Evolutionary conservation across 2,113 vertebrate genomes (phyloP).

Genomic region (Cyprinodon brontotheroides): DNA sequence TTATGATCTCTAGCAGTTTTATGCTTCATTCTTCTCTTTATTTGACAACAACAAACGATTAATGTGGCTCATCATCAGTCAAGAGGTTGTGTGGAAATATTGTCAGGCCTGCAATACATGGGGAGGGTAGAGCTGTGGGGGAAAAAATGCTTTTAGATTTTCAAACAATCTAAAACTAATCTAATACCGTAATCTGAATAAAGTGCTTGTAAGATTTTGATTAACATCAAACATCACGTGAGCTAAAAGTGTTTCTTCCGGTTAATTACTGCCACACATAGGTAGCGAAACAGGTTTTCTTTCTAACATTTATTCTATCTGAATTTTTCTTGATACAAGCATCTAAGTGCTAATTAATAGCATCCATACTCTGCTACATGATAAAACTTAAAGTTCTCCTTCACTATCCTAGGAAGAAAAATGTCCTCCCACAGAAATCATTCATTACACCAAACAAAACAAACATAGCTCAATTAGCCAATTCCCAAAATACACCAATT

Average conservation of each 20-base stretch:
- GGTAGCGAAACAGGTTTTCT: not conserved
- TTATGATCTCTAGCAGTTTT: too few species aligned
- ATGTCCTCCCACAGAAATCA: not conserved
- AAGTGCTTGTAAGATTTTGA: not conserved
- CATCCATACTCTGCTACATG: not conserved
- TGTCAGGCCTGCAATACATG: not conserved
- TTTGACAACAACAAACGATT: not conserved
- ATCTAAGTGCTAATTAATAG: conserved; percentile 4
- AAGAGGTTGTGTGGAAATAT: too few species aligned
- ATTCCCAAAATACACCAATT: not conserved
- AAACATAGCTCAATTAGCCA: not conserved
- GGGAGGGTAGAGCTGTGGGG: not conserved
- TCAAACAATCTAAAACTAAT: too few species aligned
- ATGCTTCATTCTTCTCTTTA: not conserved
- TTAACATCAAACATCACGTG: not conserved
- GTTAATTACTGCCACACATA: not conserved
- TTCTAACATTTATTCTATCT: not conserved
- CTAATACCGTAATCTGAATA: not conserved
- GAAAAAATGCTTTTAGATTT: too few species aligned
- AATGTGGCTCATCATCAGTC: too few species aligned
- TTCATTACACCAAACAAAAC: not conserved
- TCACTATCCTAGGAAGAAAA: conserved; percentile 7
- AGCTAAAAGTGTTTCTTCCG: too few species aligned
- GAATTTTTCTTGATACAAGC: not conserved
- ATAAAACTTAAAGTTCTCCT: conserved; percentile 9